Evolutionary conservation across 2,797 vertebrate species (phyloP), one percentile per base, ranked within the genome.

Genomic region (Melanotaenia nigrans): DNA sequence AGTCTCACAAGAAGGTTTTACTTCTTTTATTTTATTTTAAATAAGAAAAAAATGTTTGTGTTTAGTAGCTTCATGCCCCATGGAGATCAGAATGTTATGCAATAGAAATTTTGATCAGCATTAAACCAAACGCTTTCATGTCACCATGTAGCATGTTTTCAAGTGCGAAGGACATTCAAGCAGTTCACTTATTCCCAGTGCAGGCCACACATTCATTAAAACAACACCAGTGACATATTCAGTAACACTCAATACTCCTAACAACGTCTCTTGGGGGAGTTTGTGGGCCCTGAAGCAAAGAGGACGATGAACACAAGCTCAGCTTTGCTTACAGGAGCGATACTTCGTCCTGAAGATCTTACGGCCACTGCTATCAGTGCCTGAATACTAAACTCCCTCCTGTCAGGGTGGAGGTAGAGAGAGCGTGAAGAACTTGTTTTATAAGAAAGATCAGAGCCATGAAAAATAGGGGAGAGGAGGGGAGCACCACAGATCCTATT

Each of bases 381-480:
- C 56, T 68, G 53, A 76, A 76, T 55, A n/a, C 64, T 71, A 61
- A 81, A 77, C 73, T 82, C 61, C 3, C 3, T 60, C 68, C 49
- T 64, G 63, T 68, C 54, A 58, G 51, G 30, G 38, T 33, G 24
- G 45, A 30, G 66, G 54, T 11, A 32, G 70, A 20, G 51, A 51
- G 65, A 53, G 73, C 49, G 61, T 66, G 73, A 67, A 72, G 65
- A 73, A 42, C 67, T 74, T 74, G 47, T 79, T 82, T 81, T 75
- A 73, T 67, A 73, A 51, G 53, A 28, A 57, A 63, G 54, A 76
- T 42, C 0, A 2, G 62, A 78, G 55, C 66, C 49, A 54, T 55
- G 61, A 47, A 49, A n/a, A 22, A 13, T 49, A 74, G 40, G 56
- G 7, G 45, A 20, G 20, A 47, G 42, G 24, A 53, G 53, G 63